A percentile compares a stretch with the other conserved stretches of the same genome.
phyloP scores from a whole-genome alignment of 2,888 invertebrate species.

The Lepidocyrtinus sp. region DNA sequence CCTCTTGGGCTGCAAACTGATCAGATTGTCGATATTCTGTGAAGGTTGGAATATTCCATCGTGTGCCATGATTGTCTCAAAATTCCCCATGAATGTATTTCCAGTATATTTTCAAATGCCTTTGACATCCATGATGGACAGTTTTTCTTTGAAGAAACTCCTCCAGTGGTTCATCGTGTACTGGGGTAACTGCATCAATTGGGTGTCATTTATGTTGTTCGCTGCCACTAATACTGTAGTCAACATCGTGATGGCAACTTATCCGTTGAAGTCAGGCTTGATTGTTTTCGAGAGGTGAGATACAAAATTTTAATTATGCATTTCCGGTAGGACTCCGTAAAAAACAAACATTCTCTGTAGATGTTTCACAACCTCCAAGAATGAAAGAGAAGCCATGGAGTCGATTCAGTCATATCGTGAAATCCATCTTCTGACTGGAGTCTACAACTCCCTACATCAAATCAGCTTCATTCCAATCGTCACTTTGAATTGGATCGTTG shows the following conservation, averaged over 20 bases:
- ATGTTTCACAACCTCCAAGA: not conserved
- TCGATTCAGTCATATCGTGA: slow-evolving; percentile 3
- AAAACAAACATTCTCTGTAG: not conserved
- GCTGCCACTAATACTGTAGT: not conserved
- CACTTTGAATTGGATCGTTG: not conserved
- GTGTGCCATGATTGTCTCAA: not conserved
- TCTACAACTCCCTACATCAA: not conserved
- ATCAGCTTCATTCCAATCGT: not conserved
- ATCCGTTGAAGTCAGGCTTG: not conserved
- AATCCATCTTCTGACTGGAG: not conserved
- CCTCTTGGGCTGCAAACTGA: not conserved
- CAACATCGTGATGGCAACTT: not conserved
- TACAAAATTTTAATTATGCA: not conserved
- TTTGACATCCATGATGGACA: not conserved
- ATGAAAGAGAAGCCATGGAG: not conserved
- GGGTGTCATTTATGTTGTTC: not conserved
- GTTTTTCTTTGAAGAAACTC: not conserved
- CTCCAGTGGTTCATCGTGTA: too few relatives aligned
- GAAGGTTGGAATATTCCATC: not conserved
- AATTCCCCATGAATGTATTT: not conserved
- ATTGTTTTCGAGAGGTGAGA: not conserved
- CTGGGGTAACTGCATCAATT: not conserved
- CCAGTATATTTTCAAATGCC: not conserved
- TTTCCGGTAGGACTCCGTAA: not conserved
- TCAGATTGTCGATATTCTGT: not conserved